A percentile compares a stretch with the other conserved stretches of the same genome.
phyloP scores from a whole-genome alignment of 2,797 vertebrate genomes.

The Perodicticus potto region DNA sequence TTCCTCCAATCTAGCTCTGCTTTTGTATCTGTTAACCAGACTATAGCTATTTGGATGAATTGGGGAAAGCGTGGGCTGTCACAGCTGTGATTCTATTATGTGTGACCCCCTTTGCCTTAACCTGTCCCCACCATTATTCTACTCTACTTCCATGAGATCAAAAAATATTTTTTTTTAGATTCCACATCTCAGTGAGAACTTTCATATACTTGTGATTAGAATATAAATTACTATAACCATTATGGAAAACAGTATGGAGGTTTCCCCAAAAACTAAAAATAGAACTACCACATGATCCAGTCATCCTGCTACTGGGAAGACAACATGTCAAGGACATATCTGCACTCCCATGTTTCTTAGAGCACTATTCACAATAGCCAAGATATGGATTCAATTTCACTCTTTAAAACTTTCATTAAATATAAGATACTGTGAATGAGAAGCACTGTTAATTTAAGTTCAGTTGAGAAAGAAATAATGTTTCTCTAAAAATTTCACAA shows the following conservation, averaged over 20 bases:
- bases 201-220: neutral
- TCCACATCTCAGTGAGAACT: neutral
- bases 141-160: neutral
- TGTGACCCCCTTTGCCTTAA: neutral
- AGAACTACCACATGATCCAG: neutral
- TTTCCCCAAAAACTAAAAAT: neutral
- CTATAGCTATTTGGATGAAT: neutral
- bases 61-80: neutral
- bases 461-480: neutral
- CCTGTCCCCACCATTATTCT: neutral
- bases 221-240: neutral
- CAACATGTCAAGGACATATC: too few species aligned
- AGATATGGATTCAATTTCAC: neutral
- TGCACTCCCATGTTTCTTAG: neutral
- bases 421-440: neutral
- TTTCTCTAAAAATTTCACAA: neutral
- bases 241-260: neutral
- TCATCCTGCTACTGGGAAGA: neutral
- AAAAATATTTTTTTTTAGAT: neutral
- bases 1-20: neutral
- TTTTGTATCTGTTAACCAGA: neutral
- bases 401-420: neutral
- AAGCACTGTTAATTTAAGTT: neutral
- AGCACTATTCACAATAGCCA: neutral
- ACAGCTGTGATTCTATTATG: neutral